phyloP scores from a whole-genome alignment of 2,113 vertebrate species.

The Brachypteracias leptosomus region DNA sequence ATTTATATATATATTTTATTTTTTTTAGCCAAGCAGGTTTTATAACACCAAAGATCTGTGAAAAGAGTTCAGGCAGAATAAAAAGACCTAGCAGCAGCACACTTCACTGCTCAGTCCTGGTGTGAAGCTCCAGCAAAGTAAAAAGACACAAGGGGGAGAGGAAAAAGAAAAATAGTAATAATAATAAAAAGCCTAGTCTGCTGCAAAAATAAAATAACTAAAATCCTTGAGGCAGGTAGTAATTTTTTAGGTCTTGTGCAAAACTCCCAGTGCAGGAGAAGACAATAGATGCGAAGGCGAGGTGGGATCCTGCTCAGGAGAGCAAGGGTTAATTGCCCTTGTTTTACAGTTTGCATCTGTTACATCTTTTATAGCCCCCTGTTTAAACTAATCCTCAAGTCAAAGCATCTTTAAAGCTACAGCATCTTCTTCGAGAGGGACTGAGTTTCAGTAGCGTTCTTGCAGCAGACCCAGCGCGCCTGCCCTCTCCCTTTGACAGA shows the following conservation, averaged over 20 bases:
- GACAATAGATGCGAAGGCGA: conserved; percentile 75
- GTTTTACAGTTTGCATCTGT: conserved; percentile 87
- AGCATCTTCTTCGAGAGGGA: conserved; percentile 69
- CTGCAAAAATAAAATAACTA: not conserved
- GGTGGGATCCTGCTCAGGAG: conserved; percentile 62
- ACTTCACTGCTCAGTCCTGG: conserved; percentile 43
- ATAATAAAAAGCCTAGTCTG: not conserved
- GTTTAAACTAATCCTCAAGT: conserved; percentile 81
- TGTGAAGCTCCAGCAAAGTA: conserved; percentile 62
- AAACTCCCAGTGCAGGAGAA: conserved; percentile 54
- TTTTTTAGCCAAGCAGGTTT: conserved; percentile 24
- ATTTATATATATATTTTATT: not conserved
- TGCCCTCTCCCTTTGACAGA: conserved; percentile 80
- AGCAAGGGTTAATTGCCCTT: conserved; percentile 82
- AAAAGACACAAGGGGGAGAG: conserved; percentile 32
- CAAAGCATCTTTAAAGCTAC: conserved; percentile 70
- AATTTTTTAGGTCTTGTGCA: conserved; percentile 63
- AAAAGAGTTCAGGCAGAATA: conserved; percentile 43
- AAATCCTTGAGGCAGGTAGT: conserved; percentile 49
- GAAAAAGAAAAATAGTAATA: not conserved
- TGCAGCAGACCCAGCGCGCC: conserved; percentile 57
- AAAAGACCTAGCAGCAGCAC: conserved; percentile 47
- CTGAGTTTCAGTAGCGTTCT: conserved; percentile 67
- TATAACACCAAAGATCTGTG: conserved; percentile 15
- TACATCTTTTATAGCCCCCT: conserved; percentile 85